Evolutionary conservation across 2,113 vertebrate species (phyloP).

Genomic region (Eulacestoma nigropectus): DNA sequence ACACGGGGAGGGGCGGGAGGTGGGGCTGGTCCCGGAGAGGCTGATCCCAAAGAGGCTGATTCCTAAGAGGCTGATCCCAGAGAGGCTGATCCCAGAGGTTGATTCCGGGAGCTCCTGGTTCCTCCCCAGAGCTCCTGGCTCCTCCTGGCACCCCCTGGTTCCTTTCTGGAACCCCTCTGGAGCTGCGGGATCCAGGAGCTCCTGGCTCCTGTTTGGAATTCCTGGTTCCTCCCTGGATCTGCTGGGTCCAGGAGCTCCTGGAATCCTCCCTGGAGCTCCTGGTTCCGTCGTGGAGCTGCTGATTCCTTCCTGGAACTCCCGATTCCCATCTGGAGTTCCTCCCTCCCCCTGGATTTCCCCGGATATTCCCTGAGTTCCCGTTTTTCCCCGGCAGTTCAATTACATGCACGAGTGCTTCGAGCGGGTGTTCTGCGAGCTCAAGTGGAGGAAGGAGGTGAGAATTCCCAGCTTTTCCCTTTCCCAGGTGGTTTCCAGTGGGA

Average conservation of each 20-base stretch:
- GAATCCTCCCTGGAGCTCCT: fast-evolving
- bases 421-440: slow-evolving; percentile 96
- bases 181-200: not conserved
- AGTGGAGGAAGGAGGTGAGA: slow-evolving; percentile 96
- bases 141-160: no score
- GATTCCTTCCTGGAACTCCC: not conserved
- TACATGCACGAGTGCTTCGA: slow-evolving; percentile 99
- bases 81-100: not conserved
- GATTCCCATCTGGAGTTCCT: not conserved
- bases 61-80: not conserved
- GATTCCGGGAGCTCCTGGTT: no score
- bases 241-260: not conserved
- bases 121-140: no score
- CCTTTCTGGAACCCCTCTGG: not conserved
- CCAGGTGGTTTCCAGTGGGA: not conserved
- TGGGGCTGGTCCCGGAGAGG: no score
- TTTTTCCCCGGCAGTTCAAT: slow-evolving; percentile 81
- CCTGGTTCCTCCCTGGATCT: not conserved
- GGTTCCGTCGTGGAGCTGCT: no score
- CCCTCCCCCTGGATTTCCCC: not conserved
- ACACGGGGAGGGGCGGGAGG: not conserved
- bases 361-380: not conserved
- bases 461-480: not conserved
- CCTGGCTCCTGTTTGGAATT: no score
- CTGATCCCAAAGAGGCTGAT: no score